These are phyloP conservation scores for Pristionchus exspectatus DNA, from an alignment of 2,888 invertebrate genomes.

Conservation along the genomic window DNA sequence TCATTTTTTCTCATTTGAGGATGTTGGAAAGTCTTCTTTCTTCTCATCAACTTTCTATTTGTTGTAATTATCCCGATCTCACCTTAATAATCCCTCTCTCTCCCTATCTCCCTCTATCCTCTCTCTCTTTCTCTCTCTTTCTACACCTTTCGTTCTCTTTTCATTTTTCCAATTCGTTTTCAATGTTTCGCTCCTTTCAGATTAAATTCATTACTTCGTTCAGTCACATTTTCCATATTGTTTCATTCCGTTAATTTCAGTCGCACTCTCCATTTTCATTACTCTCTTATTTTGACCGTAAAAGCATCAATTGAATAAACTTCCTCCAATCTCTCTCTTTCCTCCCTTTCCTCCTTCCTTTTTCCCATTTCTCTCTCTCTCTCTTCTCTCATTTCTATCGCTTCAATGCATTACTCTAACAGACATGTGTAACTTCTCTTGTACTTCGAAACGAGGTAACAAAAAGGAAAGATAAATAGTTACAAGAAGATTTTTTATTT, in stretches of 20 bases:
- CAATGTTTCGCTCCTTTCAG: slow-evolving; percentile 50
- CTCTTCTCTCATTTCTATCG: neutral
- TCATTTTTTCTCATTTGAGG: neutral
- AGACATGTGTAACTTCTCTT: slow-evolving; percentile 17
- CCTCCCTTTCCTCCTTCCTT: neutral
- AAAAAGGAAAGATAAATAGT: neutral
- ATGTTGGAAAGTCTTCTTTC: neutral
- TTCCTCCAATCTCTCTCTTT: slow-evolving; percentile 4
- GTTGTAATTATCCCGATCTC: neutral
- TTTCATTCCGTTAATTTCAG: neutral
- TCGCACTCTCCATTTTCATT: neutral
- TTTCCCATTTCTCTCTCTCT: neutral
- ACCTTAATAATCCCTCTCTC: neutral
- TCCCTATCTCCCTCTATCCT: slow-evolving; percentile 9
- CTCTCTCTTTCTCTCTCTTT: slow-evolving; percentile 24
- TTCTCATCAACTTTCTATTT: neutral
- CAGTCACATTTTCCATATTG: neutral
- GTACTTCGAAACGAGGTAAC: slow-evolving; percentile 9
- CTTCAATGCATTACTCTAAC: slow-evolving; percentile 23
- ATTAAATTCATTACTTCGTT: slow-evolving; percentile 39
- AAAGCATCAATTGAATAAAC: neutral
- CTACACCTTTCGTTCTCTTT: neutral
- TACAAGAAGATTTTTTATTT: too few species aligned
- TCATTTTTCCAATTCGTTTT: too few species aligned
- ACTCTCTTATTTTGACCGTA: neutral